phyloP scores from a whole-genome alignment of 2,797 vertebrate species.

The Bovichtus diacanthus region DNA sequence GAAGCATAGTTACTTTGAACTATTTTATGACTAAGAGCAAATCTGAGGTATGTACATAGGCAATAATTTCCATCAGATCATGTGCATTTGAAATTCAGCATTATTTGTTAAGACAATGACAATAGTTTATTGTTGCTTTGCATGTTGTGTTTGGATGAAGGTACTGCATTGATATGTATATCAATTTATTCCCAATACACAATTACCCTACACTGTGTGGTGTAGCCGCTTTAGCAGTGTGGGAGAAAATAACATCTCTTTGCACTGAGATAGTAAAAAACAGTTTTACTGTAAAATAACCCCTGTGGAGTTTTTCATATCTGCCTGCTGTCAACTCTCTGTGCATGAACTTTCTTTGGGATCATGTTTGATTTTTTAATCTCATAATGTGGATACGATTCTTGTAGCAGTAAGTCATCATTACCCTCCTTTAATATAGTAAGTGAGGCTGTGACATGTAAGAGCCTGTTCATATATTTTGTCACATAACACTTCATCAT shows the following conservation, averaged over 20 bases:
- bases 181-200: slow-evolving; percentile 37
- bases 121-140: slow-evolving; percentile 8
- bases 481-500: slow-evolving; percentile 5
- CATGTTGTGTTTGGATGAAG: slow-evolving; percentile 19
- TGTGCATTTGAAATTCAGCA: slow-evolving; percentile 17
- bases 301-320: slow-evolving; percentile 36
- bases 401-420: neutral
- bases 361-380: slow-evolving; percentile 22
- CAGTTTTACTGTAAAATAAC: slow-evolving; percentile 40
- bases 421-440: neutral
- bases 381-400: neutral
- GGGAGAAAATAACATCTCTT: slow-evolving; percentile 21
- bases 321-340: slow-evolving; percentile 30
- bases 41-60: slow-evolving; percentile 22
- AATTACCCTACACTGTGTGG: slow-evolving; percentile 31
- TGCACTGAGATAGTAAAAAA: slow-evolving; percentile 34
- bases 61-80: slow-evolving; percentile 13
- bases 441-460: slow-evolving; percentile 15
- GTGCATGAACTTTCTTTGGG: slow-evolving; percentile 15
- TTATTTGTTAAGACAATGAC: slow-evolving; percentile 31
- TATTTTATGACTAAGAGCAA: slow-evolving; percentile 17
- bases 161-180: slow-evolving; percentile 38
- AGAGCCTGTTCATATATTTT: neutral
- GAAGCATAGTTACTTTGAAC: slow-evolving; percentile 45
- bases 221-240: slow-evolving; percentile 18